Base-by-base conservation (phyloP, 2,113 vertebrate species). In the Myiopsitta monachus region DNA sequence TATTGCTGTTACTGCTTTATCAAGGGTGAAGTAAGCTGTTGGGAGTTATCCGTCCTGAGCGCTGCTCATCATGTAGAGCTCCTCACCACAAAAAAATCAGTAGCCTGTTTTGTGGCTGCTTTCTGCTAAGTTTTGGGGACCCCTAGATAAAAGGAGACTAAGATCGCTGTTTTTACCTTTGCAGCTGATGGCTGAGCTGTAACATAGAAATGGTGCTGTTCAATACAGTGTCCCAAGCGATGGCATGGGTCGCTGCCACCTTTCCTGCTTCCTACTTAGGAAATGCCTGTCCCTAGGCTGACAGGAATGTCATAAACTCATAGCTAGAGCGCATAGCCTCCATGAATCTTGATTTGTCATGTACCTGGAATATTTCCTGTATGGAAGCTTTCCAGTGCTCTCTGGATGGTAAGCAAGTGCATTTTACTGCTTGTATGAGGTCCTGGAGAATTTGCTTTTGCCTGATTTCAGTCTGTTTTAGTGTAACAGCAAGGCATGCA, bases 161-260 rank as follows among this genome's bases (percentile, higher is more conserved):
- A 88, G 12, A n/a, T 73, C 17, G 54, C 14, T 26, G 21, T 2
- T 38, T 8, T 57, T 49, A 17, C 52, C 17, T 15, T 36, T 33
- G 39, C 16, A 26, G 27, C 39, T 24, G 44, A 3, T 22, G 13
- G 16, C 6, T 47, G 22, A 72, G 47, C 26, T 0, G 0, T 39
- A 15, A 5, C 21, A 14, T 12, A 6, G 66, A 52, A 59, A 8
- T 0, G 3, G 5, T 18, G 36, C 33, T 18, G 41, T 18, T 51
- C 38, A 41, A 0, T 54, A 63, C 30, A 39, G 18, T 9, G 39
- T 81, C 54, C 38, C 63, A 36, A 2, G 68, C 19, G 67, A 14
- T 54, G 41, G 52, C 14, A 3, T 59, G 62, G 55, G n/a, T 62
- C 43, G 3, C 14, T 26, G 38, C 31, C 5, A 2, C n/a, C 57